Evolutionary conservation across 35 echinoderm and acorn worm species (phyloP).

Genomic region (Hemicentrotus pulcherrimus): DNA sequence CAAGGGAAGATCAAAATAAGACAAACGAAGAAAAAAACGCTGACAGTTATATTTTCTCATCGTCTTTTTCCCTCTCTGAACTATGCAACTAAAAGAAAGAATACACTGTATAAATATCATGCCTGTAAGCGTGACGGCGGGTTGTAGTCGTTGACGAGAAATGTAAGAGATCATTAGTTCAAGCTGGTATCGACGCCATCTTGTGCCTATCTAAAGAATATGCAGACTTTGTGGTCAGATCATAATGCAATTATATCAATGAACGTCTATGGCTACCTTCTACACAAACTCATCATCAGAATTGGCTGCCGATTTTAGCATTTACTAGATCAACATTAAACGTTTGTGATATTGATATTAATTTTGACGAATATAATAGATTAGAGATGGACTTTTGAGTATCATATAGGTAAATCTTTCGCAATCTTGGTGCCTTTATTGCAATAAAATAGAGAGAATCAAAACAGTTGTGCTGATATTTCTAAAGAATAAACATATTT

Average conservation of each 20-base stretch:
- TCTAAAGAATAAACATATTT: too few species aligned
- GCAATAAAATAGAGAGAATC: too few species aligned
- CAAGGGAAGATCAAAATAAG: background rate
- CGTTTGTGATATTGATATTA: background rate
- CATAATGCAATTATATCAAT: background rate
- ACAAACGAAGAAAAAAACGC: conserved; percentile 3
- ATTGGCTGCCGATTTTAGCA: background rate
- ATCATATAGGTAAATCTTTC: too few species aligned
- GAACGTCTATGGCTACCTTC: background rate
- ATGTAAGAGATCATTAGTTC: background rate
- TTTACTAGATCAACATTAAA: background rate
- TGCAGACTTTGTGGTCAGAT: background rate
- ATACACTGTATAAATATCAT: conserved; percentile 19
- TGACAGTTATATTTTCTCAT: background rate
- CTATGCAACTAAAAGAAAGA: background rate
- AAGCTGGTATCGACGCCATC: background rate
- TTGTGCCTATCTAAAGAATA: background rate
- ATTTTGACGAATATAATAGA: too few species aligned
- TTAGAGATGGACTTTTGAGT: too few species aligned
- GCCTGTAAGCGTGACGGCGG: background rate
- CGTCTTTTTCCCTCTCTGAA: background rate
- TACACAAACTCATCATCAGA: background rate
- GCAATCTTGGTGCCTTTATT: too few species aligned
- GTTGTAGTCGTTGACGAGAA: background rate
- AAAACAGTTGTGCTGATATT: too few species aligned